A percentile compares a stretch with the other conserved stretches of the same genome.
These are phyloP conservation scores for Tetramorium bicarinatum DNA, from an alignment of 2,888 invertebrate genomes.

Conservation along the genomic window DNA sequence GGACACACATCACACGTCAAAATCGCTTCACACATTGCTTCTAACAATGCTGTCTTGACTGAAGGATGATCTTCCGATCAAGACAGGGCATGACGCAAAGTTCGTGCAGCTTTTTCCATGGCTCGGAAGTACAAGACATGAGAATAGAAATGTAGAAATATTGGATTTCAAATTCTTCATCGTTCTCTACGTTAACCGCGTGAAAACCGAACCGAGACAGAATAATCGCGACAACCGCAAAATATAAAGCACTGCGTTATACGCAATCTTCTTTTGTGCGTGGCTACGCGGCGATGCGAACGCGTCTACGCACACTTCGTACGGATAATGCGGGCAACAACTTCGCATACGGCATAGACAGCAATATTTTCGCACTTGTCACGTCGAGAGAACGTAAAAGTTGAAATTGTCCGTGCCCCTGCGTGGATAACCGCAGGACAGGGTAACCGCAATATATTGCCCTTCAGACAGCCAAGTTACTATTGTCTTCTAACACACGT, in stretches of 20 bases:
- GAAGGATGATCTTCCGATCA: no score
- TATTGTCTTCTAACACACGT: no score
- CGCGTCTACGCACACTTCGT: slow-evolving; percentile 2
- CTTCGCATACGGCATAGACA: slow-evolving; percentile 15
- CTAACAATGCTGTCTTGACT: no score
- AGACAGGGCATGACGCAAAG: not conserved
- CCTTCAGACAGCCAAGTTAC: not conserved
- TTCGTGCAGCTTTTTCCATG: not conserved
- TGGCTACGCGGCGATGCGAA: not conserved
- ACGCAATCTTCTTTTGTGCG: slow-evolving; percentile 21
- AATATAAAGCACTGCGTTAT: slow-evolving; percentile 12
- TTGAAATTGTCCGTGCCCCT: slow-evolving; percentile 44
- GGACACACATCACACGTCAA: no score
- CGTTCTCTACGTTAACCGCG: not conserved
- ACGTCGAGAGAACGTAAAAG: slow-evolving; percentile 60
- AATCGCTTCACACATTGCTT: no score
- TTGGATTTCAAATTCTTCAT: not conserved
- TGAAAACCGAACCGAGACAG: not conserved
- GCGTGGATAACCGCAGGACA: slow-evolving; percentile 59
- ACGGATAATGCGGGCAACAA: slow-evolving; percentile 29
- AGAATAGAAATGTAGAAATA: not conserved
- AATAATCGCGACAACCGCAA: slow-evolving; percentile 15
- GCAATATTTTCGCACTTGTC: slow-evolving; percentile 69
- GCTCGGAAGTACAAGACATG: not conserved
- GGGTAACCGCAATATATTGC: slow-evolving; percentile 50